Evolutionary conservation across 1,140 invertebrate genomes (phyloP).

Genomic region (Papilio dardanus): DNA sequence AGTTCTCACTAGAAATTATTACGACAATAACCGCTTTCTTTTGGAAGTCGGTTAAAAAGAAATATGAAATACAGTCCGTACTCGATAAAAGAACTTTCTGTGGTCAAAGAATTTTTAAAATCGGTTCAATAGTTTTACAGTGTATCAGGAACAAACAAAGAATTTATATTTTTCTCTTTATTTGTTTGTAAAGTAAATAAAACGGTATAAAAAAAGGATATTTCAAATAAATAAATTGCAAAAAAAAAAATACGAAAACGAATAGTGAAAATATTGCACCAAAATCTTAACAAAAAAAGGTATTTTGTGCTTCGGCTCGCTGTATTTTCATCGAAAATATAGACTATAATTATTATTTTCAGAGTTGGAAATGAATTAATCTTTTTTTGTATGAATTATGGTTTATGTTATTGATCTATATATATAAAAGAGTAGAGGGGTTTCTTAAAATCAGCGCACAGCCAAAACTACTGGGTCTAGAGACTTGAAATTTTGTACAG

Average conservation of each 20-base stretch:
- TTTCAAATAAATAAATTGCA: neutral
- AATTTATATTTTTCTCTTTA: neutral
- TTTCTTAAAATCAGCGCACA: too few species aligned
- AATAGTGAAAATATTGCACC: neutral
- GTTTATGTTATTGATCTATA: neutral
- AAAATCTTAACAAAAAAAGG: neutral
- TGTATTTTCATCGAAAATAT: slow-evolving; percentile 14
- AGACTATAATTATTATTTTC: neutral
- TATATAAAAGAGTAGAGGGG: too few species aligned
- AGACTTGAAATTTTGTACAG: too few species aligned
- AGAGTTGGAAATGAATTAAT: neutral
- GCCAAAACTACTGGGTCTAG: too few species aligned
- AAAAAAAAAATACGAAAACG: neutral
- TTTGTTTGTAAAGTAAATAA: neutral
- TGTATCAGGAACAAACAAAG: neutral
- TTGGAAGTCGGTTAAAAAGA: too few species aligned
- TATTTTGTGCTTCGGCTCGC: neutral
- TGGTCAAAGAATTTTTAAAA: neutral
- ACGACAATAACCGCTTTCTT: too few species aligned
- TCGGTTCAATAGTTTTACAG: neutral
- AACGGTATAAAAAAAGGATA: too few species aligned
- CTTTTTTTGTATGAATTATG: neutral
- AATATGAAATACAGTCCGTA: neutral
- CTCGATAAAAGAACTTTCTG: neutral
- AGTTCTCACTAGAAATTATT: too few species aligned